Evolutionary conservation across 2,888 invertebrate genomes (phyloP).

Genomic region (Pseudococcus jackbeardsleyi): DNA sequence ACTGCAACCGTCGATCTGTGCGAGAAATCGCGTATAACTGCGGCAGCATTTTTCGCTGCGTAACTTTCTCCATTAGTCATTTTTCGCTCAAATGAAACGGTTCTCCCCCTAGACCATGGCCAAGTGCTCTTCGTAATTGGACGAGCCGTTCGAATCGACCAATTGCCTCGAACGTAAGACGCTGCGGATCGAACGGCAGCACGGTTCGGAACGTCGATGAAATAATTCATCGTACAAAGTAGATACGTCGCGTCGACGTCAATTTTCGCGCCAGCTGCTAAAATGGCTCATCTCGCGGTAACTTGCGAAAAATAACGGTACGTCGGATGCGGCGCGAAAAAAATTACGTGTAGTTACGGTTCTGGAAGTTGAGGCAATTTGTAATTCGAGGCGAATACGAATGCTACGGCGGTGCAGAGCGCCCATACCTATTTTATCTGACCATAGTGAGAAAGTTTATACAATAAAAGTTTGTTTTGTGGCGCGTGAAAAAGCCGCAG

Average conservation of each 20-base stretch:
- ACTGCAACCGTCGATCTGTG: background rate
- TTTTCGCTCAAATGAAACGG: constrained; percentile 9
- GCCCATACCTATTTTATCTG: background rate
- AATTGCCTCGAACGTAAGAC: background rate
- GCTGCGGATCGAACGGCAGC: background rate
- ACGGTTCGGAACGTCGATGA: background rate
- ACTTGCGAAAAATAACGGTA: background rate
- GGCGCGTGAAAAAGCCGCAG: constrained; percentile 11
- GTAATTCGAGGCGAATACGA: background rate
- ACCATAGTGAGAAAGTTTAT: background rate
- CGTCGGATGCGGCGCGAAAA: background rate
- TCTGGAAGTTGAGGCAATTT: background rate
- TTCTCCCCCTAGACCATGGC: background rate
- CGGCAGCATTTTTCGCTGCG: background rate
- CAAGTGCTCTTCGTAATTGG: background rate
- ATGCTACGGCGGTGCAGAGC: too few relatives aligned
- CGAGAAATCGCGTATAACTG: background rate
- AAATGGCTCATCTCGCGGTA: background rate
- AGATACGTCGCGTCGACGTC: background rate
- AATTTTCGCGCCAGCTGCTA: background rate
- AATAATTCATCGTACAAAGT: background rate
- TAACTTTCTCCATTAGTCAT: constrained; percentile 9
- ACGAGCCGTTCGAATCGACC: background rate
- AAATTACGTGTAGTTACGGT: background rate
- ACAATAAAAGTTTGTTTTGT: constrained; percentile 31